A percentile compares a stretch with the other conserved stretches of the same genome.
Evolutionary conservation across 2,888 invertebrate genomes (phyloP).

Genomic region (Tineola bisselliella): DNA sequence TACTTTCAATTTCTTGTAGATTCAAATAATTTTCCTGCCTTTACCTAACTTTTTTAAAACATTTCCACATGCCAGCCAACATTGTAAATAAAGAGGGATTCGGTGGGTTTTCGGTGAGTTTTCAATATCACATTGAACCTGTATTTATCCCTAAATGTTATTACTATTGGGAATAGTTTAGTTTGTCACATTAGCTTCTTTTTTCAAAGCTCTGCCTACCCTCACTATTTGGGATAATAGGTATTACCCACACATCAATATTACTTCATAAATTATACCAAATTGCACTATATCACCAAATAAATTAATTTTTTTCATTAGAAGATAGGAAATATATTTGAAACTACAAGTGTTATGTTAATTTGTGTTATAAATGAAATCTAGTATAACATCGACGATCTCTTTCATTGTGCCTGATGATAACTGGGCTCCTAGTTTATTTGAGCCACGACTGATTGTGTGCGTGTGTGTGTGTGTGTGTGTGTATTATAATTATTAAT

Average conservation of each 20-base stretch:
- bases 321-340: background rate
- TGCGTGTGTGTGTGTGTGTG: slow-evolving; percentile 7
- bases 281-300: too few relatives aligned
- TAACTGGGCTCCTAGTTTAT: slow-evolving; percentile 15
- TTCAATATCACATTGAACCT: too few relatives aligned
- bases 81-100: background rate
- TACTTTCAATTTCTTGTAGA: too few relatives aligned
- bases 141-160: too few relatives aligned
- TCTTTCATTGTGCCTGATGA: slow-evolving; percentile 4
- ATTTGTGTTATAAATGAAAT: background rate
- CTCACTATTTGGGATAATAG: too few relatives aligned
- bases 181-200: background rate
- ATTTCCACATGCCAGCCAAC: background rate
- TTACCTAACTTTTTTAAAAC: background rate
- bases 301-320: background rate
- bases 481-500: slow-evolving; percentile 26
- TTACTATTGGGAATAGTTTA: background rate
- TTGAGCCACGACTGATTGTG: slow-evolving; percentile 39
- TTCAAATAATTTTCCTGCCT: too few relatives aligned
- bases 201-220: background rate
- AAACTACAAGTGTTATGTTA: background rate
- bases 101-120: background rate
- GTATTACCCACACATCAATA: too few relatives aligned
- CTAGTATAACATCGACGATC: background rate
- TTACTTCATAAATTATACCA: too few relatives aligned